A percentile compares a stretch with the other conserved stretches of the same genome.
These are phyloP conservation scores for Drosophila meridionalis DNA, from an alignment of 2,888 invertebrate species.

Conservation along the genomic window DNA sequence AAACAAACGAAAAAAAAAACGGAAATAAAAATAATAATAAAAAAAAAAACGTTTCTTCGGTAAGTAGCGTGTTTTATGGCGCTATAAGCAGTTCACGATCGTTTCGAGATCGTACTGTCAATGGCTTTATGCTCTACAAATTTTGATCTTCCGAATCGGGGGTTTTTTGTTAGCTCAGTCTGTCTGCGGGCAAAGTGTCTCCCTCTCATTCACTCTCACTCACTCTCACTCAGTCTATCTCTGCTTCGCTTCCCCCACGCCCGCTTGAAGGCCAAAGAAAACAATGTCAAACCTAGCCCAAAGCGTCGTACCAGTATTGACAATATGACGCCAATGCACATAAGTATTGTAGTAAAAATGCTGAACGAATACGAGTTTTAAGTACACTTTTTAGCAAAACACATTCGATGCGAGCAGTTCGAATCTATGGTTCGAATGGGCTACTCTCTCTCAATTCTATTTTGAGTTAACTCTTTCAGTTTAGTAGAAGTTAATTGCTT, in stretches of 20 bases:
- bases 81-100: slow-evolving; percentile 39
- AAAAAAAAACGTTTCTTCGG: slow-evolving; percentile 13
- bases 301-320: slow-evolving; percentile 35
- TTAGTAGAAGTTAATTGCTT: background rate
- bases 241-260: background rate
- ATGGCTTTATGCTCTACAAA: slow-evolving; percentile 15
- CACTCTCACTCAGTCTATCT: slow-evolving; percentile 2
- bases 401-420: slow-evolving; percentile 5
- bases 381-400: background rate
- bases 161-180: slow-evolving; percentile 16
- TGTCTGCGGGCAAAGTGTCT: background rate
- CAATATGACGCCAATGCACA: slow-evolving; percentile 30
- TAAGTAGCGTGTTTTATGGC: slow-evolving; percentile 33
- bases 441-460: background rate
- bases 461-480: background rate
- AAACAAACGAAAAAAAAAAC: slow-evolving; percentile 15
- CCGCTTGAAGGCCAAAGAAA: slow-evolving; percentile 35
- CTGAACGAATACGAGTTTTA: slow-evolving; percentile 10
- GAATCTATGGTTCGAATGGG: background rate
- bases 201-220: background rate
- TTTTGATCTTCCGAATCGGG: slow-evolving; percentile 28
- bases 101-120: slow-evolving; percentile 15
- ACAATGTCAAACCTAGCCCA: slow-evolving; percentile 35
- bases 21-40: too few species aligned
- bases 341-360: background rate